phyloP scores from a whole-genome alignment of 2,113 vertebrate genomes.

The Carollia perspicillata region DNA sequence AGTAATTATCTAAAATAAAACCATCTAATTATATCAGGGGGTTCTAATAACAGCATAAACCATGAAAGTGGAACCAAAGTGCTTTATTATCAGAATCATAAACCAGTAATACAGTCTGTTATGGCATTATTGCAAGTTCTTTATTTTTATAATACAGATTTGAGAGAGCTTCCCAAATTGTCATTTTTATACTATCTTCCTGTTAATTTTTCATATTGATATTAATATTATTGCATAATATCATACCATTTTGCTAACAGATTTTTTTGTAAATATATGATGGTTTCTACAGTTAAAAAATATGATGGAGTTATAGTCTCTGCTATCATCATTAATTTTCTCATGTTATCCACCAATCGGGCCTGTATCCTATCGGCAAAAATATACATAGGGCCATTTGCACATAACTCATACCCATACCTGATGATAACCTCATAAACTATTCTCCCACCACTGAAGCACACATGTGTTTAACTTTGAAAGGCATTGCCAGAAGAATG shows the following conservation, averaged over 20 bases:
- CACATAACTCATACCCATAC: not conserved
- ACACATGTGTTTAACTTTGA: conserved; percentile 48
- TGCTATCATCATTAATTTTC: conserved; percentile 30
- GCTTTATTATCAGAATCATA: conserved; percentile 64
- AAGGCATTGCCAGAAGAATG: conserved; percentile 23
- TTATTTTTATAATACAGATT: conserved; percentile 61
- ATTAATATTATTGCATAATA: conserved; percentile 57
- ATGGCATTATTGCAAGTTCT: conserved; percentile 56
- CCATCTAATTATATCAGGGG: conserved; percentile 67
- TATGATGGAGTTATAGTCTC: not conserved
- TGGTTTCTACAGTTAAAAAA: conserved; percentile 19
- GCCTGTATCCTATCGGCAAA: conserved; percentile 29
- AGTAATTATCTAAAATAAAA: conserved; percentile 71
- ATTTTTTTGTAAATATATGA: conserved; percentile 6
- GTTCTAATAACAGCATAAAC: conserved; percentile 69
- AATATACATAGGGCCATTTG: not conserved
- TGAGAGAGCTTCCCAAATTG: conserved; percentile 49
- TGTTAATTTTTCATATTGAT: conserved; percentile 60
- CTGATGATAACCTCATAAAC: conserved; percentile 44
- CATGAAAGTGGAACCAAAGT: conserved; percentile 65
- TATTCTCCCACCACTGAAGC: conserved; percentile 41
- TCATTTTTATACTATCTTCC: conserved; percentile 55
- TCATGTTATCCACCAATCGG: conserved; percentile 23
- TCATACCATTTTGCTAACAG: conserved; percentile 33
- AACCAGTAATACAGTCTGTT: conserved; percentile 60